These are phyloP conservation scores for Lasioglossum lativentre DNA, from an alignment of 2,888 invertebrate genomes.

Conservation along the genomic window DNA sequence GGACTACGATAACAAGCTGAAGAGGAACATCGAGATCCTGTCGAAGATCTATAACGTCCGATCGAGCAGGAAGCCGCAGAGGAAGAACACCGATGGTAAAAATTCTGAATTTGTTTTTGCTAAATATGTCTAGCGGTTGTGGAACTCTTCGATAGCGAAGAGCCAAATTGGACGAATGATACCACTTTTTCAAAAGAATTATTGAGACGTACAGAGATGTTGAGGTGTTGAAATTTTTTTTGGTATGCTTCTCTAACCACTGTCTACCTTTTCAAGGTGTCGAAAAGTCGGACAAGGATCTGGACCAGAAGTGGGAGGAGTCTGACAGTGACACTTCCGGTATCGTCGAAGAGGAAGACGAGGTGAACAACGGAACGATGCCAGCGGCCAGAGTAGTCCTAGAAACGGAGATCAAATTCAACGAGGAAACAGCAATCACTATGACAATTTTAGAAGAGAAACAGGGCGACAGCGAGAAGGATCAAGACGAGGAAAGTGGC, in stretches of 20 bases:
- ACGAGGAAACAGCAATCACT: conserved; percentile 92
- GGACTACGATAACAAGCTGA: conserved; percentile 84
- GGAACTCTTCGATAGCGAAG: not conserved
- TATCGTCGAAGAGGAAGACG: conserved; percentile 77
- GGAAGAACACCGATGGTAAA: conserved; percentile 26
- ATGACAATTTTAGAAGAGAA: conserved; percentile 93
- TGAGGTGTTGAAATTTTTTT: not conserved
- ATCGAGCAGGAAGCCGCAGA: conserved; percentile 26
- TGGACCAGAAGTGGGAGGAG: conserved; percentile 67
- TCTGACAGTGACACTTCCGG: conserved; percentile 78
- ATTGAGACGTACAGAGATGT: too few relatives aligned
- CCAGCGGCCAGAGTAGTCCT: conserved; percentile 87
- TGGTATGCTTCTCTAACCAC: not conserved
- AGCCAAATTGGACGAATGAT: not conserved
- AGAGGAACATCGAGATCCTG: conserved; percentile 87
- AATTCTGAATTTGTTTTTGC: not conserved
- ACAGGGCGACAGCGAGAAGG: conserved; percentile 76
- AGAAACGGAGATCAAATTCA: conserved; percentile 93
- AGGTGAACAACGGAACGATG: conserved; percentile 62
- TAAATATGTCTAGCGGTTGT: not conserved
- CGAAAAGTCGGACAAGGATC: conserved; percentile 39
- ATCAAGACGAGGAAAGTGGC: conserved; percentile 62
- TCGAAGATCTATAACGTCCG: conserved; percentile 87
- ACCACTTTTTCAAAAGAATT: not conserved
- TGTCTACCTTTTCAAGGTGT: not conserved